Evolutionary conservation across 2,797 vertebrate genomes (phyloP).

Genomic region (Eulemur mongoz): DNA sequence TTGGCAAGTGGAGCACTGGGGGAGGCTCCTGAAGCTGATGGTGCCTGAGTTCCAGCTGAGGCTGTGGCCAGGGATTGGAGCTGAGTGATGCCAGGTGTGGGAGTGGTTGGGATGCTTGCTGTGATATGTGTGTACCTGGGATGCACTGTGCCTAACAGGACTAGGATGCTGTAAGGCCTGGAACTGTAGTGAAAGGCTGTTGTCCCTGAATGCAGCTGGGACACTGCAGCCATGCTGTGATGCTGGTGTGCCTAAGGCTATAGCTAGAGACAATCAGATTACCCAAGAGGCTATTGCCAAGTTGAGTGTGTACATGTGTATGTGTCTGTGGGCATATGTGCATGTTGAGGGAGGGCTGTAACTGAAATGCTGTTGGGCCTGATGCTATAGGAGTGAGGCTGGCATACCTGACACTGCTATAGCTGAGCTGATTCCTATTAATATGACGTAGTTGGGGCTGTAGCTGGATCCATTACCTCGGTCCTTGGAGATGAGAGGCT

Average conservation of each 20-base stretch:
- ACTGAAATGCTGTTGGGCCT: neutral
- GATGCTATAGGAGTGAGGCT: neutral
- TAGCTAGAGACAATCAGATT: neutral
- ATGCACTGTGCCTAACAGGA: constrained; percentile 42
- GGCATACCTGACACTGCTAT: neutral
- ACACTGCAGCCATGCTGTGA: neutral
- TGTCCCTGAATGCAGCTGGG: neutral
- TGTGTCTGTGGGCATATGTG: neutral
- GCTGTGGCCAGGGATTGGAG: constrained; percentile 19
- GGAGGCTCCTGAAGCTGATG: constrained; percentile 32
- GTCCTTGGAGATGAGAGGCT: constrained; percentile 66
- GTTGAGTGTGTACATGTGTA: neutral
- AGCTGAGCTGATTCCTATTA: constrained; percentile 15
- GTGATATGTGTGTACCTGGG: neutral
- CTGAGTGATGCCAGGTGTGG: constrained; percentile 17
- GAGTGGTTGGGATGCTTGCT: constrained; percentile 48
- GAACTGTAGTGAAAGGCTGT: neutral
- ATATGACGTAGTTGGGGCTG: constrained; percentile 11
- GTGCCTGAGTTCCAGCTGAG: constrained; percentile 50
- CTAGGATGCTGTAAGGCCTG: neutral
- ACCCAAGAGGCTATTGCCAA: neutral
- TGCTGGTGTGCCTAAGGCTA: constrained; percentile 19
- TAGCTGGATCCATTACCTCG: constrained; percentile 29
- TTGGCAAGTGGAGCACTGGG: constrained; percentile 26
- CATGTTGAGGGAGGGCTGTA: neutral